Percentiles rank a stretch among this genome's conserved stretches.
These are phyloP conservation scores for Hemichromis elongatus DNA, from an alignment of 2,113 vertebrate species.

Conservation along the genomic window DNA sequence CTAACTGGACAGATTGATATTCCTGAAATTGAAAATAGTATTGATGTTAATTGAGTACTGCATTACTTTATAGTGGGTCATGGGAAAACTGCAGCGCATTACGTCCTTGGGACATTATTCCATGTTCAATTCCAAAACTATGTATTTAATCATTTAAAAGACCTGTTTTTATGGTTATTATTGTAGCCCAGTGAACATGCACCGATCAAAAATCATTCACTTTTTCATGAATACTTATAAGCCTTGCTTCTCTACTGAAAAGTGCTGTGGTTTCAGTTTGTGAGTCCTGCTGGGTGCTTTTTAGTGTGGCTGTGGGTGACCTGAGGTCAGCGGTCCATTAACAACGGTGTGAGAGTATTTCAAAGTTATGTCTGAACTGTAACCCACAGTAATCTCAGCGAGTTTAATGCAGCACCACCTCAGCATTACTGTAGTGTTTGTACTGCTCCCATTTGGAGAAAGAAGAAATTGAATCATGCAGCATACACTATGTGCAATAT, in stretches of 20 bases:
- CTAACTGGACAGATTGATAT: background rate
- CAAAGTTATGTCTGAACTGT: constrained; percentile 71
- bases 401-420: constrained; percentile 10
- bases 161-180: background rate
- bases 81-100: background rate
- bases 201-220: background rate
- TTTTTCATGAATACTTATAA: background rate
- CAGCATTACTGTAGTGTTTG: background rate
- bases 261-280: background rate
- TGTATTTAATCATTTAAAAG: background rate
- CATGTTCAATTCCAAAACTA: background rate
- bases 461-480: background rate
- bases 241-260: background rate
- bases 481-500: background rate
- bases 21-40: background rate
- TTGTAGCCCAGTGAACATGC: background rate
- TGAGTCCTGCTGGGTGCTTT: background rate
- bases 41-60: background rate
- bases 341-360: constrained; percentile 14
- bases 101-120: background rate
- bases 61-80: background rate
- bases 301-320: constrained; percentile 16
- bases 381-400: constrained; percentile 74
- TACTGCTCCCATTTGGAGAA: constrained; percentile 31
- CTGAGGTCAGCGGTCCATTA: constrained; percentile 24